Evolutionary conservation across 2,113 vertebrate species (phyloP).

Genomic region (Natator depressus): DNA sequence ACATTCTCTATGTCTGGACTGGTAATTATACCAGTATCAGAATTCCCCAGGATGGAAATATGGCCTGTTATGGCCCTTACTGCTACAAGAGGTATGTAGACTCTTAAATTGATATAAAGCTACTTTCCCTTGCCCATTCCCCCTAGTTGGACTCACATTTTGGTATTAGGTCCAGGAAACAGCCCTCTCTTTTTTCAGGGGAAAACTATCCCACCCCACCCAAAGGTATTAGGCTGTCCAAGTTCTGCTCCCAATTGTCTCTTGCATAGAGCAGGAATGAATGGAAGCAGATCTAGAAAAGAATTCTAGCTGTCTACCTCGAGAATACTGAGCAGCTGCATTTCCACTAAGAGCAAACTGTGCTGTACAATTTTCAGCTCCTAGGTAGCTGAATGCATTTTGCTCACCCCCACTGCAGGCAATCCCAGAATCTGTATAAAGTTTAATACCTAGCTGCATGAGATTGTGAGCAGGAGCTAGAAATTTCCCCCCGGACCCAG

Average conservation of each 20-base stretch:
- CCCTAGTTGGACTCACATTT: not conserved
- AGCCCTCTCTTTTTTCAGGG: not conserved
- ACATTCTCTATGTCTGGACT: not conserved
- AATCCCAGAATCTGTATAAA: not conserved
- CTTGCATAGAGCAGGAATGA: not conserved
- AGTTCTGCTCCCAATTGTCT: not conserved
- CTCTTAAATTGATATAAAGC: not conserved
- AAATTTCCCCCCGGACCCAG: not conserved
- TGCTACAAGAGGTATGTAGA: not conserved
- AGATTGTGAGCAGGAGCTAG: not conserved
- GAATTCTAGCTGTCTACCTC: not conserved
- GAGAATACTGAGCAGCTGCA: not conserved
- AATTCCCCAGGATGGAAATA: not conserved
- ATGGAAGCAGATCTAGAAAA: not conserved
- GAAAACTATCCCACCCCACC: not conserved
- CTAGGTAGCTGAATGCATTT: too few relatives aligned
- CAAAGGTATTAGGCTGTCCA: not conserved
- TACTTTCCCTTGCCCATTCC: not conserved
- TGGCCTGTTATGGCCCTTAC: not conserved
- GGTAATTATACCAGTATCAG: not conserved
- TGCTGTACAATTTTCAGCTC: not conserved
- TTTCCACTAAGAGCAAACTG: not conserved
- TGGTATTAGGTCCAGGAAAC: not conserved
- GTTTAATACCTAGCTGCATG: not conserved
- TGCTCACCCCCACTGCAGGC: too few relatives aligned